Evolutionary conservation across 2,113 vertebrate genomes (phyloP).

Genomic region (Columba janthina): DNA sequence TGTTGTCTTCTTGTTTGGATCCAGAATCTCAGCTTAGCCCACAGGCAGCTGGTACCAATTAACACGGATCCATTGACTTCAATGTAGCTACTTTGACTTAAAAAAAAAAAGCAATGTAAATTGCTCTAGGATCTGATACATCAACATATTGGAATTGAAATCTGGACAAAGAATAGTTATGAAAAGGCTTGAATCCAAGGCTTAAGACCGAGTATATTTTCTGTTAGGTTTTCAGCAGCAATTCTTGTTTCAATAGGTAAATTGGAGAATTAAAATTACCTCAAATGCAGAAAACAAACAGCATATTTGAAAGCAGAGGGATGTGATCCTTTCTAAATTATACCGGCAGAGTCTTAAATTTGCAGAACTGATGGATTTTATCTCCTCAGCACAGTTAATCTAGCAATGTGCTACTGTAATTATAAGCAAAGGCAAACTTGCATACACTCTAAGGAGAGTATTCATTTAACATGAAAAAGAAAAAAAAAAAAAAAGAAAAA

Average conservation of each 20-base stretch:
- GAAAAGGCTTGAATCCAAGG: neutral
- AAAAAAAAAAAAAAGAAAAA: neutral
- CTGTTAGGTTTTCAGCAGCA: neutral
- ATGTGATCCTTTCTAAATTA: conserved; percentile 4
- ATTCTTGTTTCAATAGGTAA: neutral
- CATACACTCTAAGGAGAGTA: neutral
- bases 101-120: neutral
- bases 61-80: neutral
- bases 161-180: neutral
- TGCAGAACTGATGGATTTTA: conserved; percentile 24
- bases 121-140: neutral
- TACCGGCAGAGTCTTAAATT: conserved; percentile 8
- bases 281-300: neutral
- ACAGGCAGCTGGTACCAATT: neutral
- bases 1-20: neutral
- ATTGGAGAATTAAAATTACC: neutral
- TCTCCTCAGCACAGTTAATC: conserved; percentile 12
- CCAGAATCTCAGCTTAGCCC: neutral
- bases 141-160: neutral
- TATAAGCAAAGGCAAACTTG: conserved; percentile 19
- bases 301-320: neutral
- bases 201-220: neutral
- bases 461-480: neutral
- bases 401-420: conserved; percentile 37
- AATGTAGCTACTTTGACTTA: neutral